Conservation (phyloP, 2,797 vertebrate species). For the Schizothorax lantsangensis region DNA sequence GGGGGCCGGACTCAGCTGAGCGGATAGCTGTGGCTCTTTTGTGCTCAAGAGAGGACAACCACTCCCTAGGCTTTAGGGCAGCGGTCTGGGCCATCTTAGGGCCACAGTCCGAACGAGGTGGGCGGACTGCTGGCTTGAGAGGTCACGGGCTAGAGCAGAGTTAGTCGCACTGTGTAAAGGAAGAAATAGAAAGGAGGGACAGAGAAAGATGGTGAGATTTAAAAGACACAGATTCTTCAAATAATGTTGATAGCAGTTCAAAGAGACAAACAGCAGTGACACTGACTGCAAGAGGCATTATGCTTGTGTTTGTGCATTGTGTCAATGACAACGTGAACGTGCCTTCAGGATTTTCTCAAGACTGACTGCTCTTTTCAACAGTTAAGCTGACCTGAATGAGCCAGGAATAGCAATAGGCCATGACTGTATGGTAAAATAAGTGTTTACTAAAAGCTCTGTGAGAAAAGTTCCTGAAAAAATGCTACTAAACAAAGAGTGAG, state of each 20-base stretch:
- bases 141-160: slow-evolving; percentile 88
- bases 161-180: slow-evolving; percentile 87
- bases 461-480: slow-evolving; percentile 64
- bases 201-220: slow-evolving; percentile 70
- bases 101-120: slow-evolving; percentile 63
- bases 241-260: slow-evolving; percentile 39
- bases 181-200: slow-evolving; percentile 86
- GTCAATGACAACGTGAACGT: slow-evolving; percentile 28
- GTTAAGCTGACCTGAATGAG: slow-evolving; percentile 36
- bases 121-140: slow-evolving; percentile 85
- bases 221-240: slow-evolving; percentile 42
- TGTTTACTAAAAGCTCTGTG: slow-evolving; percentile 87
- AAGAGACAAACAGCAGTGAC: slow-evolving; percentile 44
- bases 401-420: slow-evolving; percentile 22
- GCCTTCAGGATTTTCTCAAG: slow-evolving; percentile 51
- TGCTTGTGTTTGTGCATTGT: slow-evolving; percentile 49
- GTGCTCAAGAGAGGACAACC: slow-evolving; percentile 76
- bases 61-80: slow-evolving; percentile 70
- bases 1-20: slow-evolving; percentile 69
- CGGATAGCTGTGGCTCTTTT: slow-evolving; percentile 80
- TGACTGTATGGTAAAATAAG: slow-evolving; percentile 85
- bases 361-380: slow-evolving; percentile 58
- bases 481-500: slow-evolving; percentile 8
- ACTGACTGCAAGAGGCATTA: slow-evolving; percentile 43
- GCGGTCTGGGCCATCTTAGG: slow-evolving; percentile 74